A percentile compares a stretch with the other conserved stretches of the same genome.
Conservation (phyloP, 2,797 vertebrate species). For the Caiman crocodilus region DNA sequence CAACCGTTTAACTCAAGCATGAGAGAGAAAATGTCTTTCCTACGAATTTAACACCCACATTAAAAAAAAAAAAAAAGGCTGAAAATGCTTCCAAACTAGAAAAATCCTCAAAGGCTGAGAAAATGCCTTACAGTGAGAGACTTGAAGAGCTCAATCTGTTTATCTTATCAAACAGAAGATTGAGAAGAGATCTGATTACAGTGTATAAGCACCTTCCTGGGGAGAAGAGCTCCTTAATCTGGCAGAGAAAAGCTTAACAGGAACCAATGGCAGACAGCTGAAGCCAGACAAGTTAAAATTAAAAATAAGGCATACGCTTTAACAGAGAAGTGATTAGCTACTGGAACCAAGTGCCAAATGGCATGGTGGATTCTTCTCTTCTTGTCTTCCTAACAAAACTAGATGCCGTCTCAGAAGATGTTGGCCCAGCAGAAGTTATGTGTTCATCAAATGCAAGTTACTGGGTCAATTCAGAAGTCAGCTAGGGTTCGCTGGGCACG, state of each 20-base stretch:
- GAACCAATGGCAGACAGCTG: not conserved
- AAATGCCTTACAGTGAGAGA: conserved; percentile 21
- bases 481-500: too few species aligned
- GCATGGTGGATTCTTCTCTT: not conserved
- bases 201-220: conserved; percentile 11
- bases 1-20: conserved; percentile 17
- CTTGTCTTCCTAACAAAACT: not conserved
- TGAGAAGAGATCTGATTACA: conserved; percentile 16
- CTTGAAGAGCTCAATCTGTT: conserved; percentile 31
- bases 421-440: too few species aligned
- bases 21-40: not conserved
- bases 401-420: not conserved
- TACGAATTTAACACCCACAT: not conserved
- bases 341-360: not conserved
- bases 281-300: conserved; percentile 15
- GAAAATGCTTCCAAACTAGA: not conserved
- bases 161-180: not conserved
- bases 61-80: conserved; percentile 11
- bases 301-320: conserved; percentile 15
- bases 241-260: conserved; percentile 6
- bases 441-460: too few species aligned
- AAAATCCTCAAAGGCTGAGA: not conserved
- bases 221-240: conserved; percentile 30
- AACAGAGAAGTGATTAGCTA: conserved; percentile 27
- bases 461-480: too few species aligned